Conservation (phyloP, 2,888 invertebrate genomes). For the Mystacides longicornis region DNA sequence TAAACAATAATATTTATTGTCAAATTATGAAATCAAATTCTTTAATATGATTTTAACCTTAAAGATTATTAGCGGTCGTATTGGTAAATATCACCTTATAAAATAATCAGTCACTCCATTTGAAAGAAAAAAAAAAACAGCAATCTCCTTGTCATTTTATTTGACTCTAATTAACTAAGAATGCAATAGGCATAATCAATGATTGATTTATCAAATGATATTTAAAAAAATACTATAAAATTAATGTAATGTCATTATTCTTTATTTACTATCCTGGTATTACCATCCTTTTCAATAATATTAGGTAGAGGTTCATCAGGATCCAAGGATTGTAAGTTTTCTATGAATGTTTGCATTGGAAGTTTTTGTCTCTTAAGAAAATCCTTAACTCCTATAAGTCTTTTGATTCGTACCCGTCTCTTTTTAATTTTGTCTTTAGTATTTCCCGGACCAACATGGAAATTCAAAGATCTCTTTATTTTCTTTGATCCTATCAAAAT, state of each 20-base stretch:
- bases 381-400: slow-evolving; percentile 46
- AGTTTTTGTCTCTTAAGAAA: slow-evolving; percentile 45
- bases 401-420: slow-evolving; percentile 51
- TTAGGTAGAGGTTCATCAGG: slow-evolving; percentile 36
- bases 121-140: too few relatives aligned
- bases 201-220: neutral
- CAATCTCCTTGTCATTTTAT: too few relatives aligned
- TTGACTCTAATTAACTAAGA: too few relatives aligned
- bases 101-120: too few relatives aligned
- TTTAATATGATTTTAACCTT: too few relatives aligned
- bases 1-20: too few relatives aligned
- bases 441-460: slow-evolving; percentile 44
- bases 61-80: too few relatives aligned
- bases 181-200: neutral
- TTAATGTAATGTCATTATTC: too few relatives aligned
- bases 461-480: slow-evolving; percentile 52
- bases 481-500: slow-evolving; percentile 47
- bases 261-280: too few relatives aligned
- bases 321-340: slow-evolving; percentile 48
- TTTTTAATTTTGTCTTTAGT: slow-evolving; percentile 52
- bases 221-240: neutral
- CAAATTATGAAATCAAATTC: too few relatives aligned
- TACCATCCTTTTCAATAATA: neutral
- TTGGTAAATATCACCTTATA: too few relatives aligned
- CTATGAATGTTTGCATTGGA: slow-evolving; percentile 50